Evolutionary conservation across 2,113 vertebrate species (phyloP).

Genomic region (Nettapus auritus): DNA sequence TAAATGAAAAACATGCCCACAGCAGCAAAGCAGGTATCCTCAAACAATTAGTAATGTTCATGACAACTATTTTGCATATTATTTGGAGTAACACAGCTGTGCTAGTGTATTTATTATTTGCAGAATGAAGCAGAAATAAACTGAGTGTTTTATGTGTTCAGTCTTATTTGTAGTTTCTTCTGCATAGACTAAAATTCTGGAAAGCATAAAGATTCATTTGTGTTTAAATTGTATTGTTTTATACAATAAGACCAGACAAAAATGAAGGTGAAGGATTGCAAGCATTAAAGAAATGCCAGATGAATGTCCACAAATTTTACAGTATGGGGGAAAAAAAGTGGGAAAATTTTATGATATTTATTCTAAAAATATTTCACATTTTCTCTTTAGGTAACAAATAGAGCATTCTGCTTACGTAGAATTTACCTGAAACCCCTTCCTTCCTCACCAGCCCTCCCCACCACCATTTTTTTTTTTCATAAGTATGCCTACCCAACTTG

Average conservation of each 20-base stretch:
- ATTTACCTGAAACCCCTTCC: slow-evolving; percentile 20
- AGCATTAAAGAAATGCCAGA: not conserved
- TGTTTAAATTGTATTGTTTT: slow-evolving; percentile 4
- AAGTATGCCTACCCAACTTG: slow-evolving; percentile 31
- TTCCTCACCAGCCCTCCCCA: too few relatives aligned
- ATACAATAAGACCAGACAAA: not conserved
- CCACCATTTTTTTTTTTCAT: not conserved
- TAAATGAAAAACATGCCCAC: slow-evolving; percentile 45
- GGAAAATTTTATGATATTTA: not conserved
- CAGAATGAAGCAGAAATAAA: not conserved
- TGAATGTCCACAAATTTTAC: not conserved
- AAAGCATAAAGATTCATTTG: not conserved
- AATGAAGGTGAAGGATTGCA: not conserved
- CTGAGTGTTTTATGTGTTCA: not conserved
- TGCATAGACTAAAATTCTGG: not conserved
- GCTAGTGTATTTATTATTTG: not conserved
- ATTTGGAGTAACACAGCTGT: not conserved
- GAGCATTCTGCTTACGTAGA: not conserved
- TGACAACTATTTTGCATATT: not conserved
- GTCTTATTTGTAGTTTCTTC: not conserved
- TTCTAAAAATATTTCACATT: slow-evolving; percentile 2
- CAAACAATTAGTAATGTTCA: slow-evolving; percentile 53
- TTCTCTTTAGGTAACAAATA: slow-evolving; percentile 15
- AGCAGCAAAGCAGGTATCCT: not conserved
- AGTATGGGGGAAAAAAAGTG: accelerated